Conservation (phyloP, 2,888 invertebrate species). For the Zaprionus obscuricornis region DNA sequence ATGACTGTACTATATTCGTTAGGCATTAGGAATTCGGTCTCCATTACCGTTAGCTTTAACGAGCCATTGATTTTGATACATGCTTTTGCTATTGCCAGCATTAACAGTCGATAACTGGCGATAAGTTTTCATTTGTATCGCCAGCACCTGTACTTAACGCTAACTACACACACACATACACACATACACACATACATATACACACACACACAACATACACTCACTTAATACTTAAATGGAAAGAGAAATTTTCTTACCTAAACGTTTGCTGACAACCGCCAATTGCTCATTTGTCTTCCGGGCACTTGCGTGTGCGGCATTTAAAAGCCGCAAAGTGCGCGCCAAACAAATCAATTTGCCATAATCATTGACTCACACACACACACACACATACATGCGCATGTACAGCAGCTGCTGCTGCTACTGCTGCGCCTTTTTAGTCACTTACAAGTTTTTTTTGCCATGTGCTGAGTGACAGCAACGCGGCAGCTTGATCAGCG, state of each 20-base stretch:
- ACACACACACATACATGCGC: not conserved
- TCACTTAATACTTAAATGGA: too few relatives aligned
- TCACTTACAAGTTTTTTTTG: constrained; percentile 2
- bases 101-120: constrained; percentile 26
- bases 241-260: too few relatives aligned
- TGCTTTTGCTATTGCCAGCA: constrained; percentile 7
- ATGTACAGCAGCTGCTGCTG: not conserved
- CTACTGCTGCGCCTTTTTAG: constrained; percentile 1
- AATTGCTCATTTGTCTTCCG: constrained; percentile 68
- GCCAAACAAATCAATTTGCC: constrained; percentile 72
- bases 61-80: constrained; percentile 35
- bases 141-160: not conserved
- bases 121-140: constrained; percentile 31
- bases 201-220: too few relatives aligned
- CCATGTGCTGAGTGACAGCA: constrained; percentile 29
- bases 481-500: constrained; percentile 19
- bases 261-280: constrained; percentile 39
- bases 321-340: constrained; percentile 69
- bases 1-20: too few relatives aligned
- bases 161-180: not conserved
- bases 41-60: constrained; percentile 27
- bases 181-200: constrained; percentile 1
- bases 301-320: constrained; percentile 43
- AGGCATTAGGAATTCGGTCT: constrained; percentile 33
- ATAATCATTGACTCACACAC: constrained; percentile 57